Conservation (phyloP, 2,888 invertebrate genomes). For the Agrochola litura region DNA sequence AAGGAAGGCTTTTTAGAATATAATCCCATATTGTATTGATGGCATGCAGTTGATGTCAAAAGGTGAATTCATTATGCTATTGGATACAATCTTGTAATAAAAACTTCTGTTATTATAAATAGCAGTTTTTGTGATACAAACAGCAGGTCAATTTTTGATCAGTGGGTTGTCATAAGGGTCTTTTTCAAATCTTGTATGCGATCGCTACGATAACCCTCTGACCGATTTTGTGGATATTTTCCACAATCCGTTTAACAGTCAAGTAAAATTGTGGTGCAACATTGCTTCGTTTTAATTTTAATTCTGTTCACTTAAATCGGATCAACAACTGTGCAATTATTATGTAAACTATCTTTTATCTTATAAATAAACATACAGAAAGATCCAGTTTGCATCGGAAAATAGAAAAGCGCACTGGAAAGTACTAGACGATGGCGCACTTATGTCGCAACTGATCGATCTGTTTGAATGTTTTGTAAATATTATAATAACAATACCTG, state of each 20-base stretch:
- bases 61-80: background rate
- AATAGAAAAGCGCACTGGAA: constrained; percentile 64
- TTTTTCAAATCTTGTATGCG: background rate
- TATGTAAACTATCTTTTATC: background rate
- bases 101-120: background rate
- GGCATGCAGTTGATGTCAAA: background rate
- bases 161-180: no score
- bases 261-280: constrained; percentile 41
- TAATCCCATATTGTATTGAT: background rate
- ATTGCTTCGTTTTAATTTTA: constrained; percentile 18
- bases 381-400: constrained; percentile 26
- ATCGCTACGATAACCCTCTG: background rate
- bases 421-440: constrained; percentile 63
- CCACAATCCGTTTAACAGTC: no score
- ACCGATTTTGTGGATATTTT: background rate
- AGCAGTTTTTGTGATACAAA: background rate
- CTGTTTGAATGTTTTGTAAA: constrained; percentile 67
- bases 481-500: constrained; percentile 48
- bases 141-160: background rate
- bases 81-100: background rate
- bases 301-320: background rate
- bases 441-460: constrained; percentile 81
- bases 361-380: constrained; percentile 9
- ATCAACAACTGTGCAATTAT: background rate
- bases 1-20: background rate